These are phyloP conservation scores for Lanistes nyassanus DNA, from an alignment of 1,140 invertebrate genomes.

Conservation along the genomic window DNA sequence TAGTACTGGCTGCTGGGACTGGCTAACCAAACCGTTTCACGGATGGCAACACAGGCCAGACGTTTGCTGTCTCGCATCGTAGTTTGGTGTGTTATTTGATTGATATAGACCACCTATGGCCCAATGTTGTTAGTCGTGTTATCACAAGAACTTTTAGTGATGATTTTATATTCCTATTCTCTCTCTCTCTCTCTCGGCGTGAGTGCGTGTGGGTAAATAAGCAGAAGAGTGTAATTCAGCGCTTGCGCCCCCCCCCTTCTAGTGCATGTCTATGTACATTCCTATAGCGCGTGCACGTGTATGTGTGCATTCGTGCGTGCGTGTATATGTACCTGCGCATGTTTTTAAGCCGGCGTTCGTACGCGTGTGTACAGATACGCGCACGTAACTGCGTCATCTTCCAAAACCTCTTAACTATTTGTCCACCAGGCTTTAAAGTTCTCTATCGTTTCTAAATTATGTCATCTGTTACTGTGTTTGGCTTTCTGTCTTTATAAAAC, in stretches of 20 bases:
- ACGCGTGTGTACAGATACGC: background rate
- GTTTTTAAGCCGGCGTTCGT: background rate
- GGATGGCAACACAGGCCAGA: background rate
- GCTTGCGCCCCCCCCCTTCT: no score
- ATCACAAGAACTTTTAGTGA: background rate
- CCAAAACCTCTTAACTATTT: no score
- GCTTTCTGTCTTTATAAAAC: no score
- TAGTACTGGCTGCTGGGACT: background rate
- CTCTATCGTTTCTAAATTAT: no score
- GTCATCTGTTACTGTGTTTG: no score
- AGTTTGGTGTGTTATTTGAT: background rate
- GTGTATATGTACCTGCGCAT: background rate
- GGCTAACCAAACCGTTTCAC: background rate
- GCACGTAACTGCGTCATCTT: no score
- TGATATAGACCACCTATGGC: background rate
- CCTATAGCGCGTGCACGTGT: background rate
- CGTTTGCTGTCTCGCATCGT: background rate
- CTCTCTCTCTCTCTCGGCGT: background rate
- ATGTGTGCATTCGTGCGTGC: background rate
- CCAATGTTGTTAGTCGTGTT: constrained; percentile 22
- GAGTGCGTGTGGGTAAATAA: background rate
- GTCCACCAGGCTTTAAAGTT: no score
- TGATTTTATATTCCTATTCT: background rate
- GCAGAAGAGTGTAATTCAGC: background rate
- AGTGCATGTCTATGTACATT: no score